Base-by-base conservation (phyloP, 2,888 invertebrate genomes). In the Epirrhoe tristata region DNA sequence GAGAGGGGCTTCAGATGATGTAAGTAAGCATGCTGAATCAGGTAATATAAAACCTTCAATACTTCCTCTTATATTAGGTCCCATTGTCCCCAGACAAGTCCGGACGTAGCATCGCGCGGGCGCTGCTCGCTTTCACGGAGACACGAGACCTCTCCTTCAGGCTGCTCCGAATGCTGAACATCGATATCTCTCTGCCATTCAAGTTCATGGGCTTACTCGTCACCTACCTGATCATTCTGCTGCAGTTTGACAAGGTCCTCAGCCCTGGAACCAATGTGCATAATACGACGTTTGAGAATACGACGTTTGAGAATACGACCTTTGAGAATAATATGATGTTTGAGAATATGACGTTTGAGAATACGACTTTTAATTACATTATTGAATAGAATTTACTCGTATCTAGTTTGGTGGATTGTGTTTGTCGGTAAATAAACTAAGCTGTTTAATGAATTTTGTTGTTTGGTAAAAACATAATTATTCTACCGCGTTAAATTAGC, bases 101-200 rank as follows among this genome's bases (percentile, higher is more conserved):
- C 0, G 82, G 84, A 10, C 85, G 90, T 1, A 84, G 85, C n/a
- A 77, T 84, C 12, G 86, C 88, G 0, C 85, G 89, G 2, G 85
- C 90, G 0, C 76, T 92, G 4, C 75, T 91, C 8, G 82, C 86
- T 0, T 80, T 91, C 69, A 88, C 88, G 0, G 88, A 90, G 70
- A 84, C 87, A 0, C 80, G 87, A 3, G 82, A 88, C 65, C 77
- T 92, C 56, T 85, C 90, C 1, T 89, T 91, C 73, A 84, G 86
- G 0, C 84, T 91, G 5, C 79, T 92, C 39, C 87, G 88, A 39
- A 87, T 90, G 84, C 75, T 91, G 55, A 81, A 87, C 71, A 82
- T 92, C 53, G 88, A 90, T 67, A 83, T 89, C 53, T 86, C 90
- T 0, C 78, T 92, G 14, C 91, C 91, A 0, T 88, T 92, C 71